phyloP scores from a whole-genome alignment of 2,113 vertebrate genomes.

The Nothobranchius furzeri region DNA sequence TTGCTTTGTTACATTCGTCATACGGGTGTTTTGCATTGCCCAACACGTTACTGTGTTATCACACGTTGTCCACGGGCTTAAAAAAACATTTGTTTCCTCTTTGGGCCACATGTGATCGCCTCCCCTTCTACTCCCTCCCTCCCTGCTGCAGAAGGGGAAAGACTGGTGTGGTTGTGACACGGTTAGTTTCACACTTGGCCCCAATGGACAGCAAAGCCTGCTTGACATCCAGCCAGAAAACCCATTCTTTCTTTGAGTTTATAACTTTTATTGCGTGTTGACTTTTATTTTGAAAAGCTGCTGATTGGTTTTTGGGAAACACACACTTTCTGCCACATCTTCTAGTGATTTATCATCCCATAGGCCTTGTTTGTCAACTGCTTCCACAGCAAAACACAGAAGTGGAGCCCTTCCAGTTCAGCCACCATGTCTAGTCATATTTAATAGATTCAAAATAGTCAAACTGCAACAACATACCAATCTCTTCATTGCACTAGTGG shows the following conservation, averaged over 20 bases:
- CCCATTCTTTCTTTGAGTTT: too few species aligned
- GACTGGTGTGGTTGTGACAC: conserved; percentile 61
- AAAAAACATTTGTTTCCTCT: conserved; percentile 46
- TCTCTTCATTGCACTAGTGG: conserved; percentile 19
- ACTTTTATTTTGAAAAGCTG: background rate
- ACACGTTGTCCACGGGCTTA: conserved; percentile 36
- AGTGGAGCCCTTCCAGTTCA: conserved; percentile 49
- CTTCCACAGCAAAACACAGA: conserved; percentile 49
- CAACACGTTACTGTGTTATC: conserved; percentile 56
- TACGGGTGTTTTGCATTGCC: conserved; percentile 57
- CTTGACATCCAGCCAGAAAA: conserved; percentile 23
- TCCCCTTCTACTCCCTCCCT: conserved; percentile 13
- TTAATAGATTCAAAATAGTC: conserved; percentile 74
- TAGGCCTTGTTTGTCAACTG: conserved; percentile 45
- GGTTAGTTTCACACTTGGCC: conserved; percentile 57
- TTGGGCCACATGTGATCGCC: conserved; percentile 51
- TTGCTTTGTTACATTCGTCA: background rate
- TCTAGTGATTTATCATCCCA: conserved; percentile 52
- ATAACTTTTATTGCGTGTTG: background rate
- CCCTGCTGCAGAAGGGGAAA: conserved; percentile 5
- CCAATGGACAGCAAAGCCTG: conserved; percentile 38
- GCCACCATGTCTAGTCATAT: conserved; percentile 66
- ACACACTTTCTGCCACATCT: background rate
- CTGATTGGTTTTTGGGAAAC: conserved; percentile 1
- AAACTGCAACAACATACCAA: conserved; percentile 39